These are phyloP conservation scores for Taenaris catops DNA, from an alignment of 2,888 invertebrate genomes.

Conservation along the genomic window DNA sequence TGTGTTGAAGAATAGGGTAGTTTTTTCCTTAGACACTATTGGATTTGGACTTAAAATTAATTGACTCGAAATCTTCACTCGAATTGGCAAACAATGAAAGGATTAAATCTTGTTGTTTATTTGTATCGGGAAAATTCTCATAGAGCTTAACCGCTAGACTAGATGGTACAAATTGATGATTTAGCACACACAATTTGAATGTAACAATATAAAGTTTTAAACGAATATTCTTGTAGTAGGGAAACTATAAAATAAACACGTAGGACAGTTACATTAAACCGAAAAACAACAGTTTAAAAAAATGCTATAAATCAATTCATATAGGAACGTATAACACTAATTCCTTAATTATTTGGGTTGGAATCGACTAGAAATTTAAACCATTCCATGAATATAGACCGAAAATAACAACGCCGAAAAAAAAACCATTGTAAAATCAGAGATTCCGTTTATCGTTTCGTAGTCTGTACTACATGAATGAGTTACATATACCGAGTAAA, in stretches of 20 bases:
- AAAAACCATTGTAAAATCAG: slow-evolving; percentile 32
- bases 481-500: slow-evolving; percentile 26
- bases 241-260: slow-evolving; percentile 50
- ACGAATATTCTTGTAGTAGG: slow-evolving; percentile 47
- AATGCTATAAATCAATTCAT: slow-evolving; percentile 36
- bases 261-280: slow-evolving; percentile 38
- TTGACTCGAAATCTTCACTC: slow-evolving; percentile 62
- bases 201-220: slow-evolving; percentile 38
- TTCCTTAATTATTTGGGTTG: slow-evolving; percentile 62
- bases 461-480: slow-evolving; percentile 30
- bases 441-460: slow-evolving; percentile 44
- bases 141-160: slow-evolving; percentile 48
- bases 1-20: too few species aligned
- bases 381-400: slow-evolving; percentile 27
- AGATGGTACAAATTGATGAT: slow-evolving; percentile 53
- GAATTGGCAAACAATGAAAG: slow-evolving; percentile 51
- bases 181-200: slow-evolving; percentile 57
- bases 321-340: slow-evolving; percentile 64
- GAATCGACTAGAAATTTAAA: slow-evolving; percentile 66
- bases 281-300: slow-evolving; percentile 31
- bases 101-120: slow-evolving; percentile 21
- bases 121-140: slow-evolving; percentile 34
- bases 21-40: too few species aligned
- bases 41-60: slow-evolving; percentile 79
- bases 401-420: slow-evolving; percentile 43